These are phyloP conservation scores for Dicerorhinus sumatrensis DNA, from an alignment of 2,113 vertebrate genomes.

Conservation along the genomic window DNA sequence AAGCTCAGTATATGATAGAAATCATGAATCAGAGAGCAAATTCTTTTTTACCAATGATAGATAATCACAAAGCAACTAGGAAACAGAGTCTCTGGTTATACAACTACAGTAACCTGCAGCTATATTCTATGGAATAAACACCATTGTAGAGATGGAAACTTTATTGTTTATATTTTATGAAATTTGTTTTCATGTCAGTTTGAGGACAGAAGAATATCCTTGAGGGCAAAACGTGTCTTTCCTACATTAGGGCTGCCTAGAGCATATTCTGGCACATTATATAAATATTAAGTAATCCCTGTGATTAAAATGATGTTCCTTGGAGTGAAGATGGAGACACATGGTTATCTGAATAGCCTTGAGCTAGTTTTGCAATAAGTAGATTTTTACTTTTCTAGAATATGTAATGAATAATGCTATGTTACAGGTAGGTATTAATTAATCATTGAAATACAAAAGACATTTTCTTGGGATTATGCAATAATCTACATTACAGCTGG, in stretches of 20 bases:
- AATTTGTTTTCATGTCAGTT: constrained; percentile 62
- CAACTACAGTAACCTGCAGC: background rate
- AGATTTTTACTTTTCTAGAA: constrained; percentile 74
- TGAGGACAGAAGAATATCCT: background rate
- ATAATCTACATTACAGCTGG: constrained; percentile 71
- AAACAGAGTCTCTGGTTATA: background rate
- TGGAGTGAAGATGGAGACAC: constrained; percentile 27
- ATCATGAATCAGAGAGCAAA: background rate
- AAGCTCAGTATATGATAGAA: background rate
- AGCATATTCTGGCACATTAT: constrained; percentile 39
- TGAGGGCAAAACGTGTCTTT: constrained; percentile 44
- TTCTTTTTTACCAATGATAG: background rate
- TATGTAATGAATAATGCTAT: constrained; percentile 67
- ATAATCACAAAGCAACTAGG: background rate
- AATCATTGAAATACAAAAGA: constrained; percentile 68
- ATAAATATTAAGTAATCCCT: constrained; percentile 57
- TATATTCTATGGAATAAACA: background rate
- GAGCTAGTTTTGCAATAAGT: constrained; percentile 56
- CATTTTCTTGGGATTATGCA: constrained; percentile 65
- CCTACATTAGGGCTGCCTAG: constrained; percentile 10
- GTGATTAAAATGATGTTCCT: constrained; percentile 41
- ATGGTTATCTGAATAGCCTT: constrained; percentile 43
- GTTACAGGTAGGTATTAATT: constrained; percentile 80
- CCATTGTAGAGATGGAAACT: background rate
- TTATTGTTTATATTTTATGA: constrained; percentile 32